Conservation (phyloP, 1,140 invertebrate species). For the Andrena cerasifolii region DNA sequence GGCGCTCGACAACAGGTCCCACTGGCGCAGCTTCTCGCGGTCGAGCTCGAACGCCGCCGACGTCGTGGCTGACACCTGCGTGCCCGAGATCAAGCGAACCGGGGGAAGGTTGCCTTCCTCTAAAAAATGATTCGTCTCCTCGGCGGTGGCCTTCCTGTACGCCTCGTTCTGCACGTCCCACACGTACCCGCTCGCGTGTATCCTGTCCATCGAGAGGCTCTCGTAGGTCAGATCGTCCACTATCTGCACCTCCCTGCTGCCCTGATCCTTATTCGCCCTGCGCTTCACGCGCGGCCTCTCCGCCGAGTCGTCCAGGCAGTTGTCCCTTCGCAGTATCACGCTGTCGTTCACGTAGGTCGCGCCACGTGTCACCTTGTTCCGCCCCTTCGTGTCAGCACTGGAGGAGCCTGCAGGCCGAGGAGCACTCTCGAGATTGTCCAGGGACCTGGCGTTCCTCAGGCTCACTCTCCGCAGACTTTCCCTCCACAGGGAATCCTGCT, state of each 20-base stretch:
- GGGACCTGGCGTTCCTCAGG: constrained; percentile 89
- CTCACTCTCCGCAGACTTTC: constrained; percentile 90
- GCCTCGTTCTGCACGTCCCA: constrained; percentile 81
- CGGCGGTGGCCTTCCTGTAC: constrained; percentile 60
- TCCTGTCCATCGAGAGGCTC: constrained; percentile 72
- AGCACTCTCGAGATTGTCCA: constrained; percentile 88
- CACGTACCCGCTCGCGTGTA: constrained; percentile 77
- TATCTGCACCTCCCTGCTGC: constrained; percentile 51
- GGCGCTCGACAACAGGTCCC: constrained; percentile 93
- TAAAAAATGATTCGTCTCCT: constrained; percentile 81
- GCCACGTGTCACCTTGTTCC: constrained; percentile 84
- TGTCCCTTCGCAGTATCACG: constrained; percentile 71
- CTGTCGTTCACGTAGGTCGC: constrained; percentile 90
- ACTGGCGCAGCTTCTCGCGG: constrained; percentile 92
- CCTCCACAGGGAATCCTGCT: constrained; percentile 91
- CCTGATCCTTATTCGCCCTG: constrained; percentile 61
- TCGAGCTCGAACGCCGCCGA: constrained; percentile 87
- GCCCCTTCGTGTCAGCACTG: constrained; percentile 52
- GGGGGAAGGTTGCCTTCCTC: constrained; percentile 82
- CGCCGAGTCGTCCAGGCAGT: constrained; percentile 20
- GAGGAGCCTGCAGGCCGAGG: constrained; percentile 28
- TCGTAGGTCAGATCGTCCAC: constrained; percentile 73
- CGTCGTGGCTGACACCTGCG: constrained; percentile 49
- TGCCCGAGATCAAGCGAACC: constrained; percentile 54
- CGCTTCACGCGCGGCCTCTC: constrained; percentile 63